Evolutionary conservation across 2,888 invertebrate species (phyloP), one percentile per base, ranked within the genome.

Genomic region (Philereme vetulata): DNA sequence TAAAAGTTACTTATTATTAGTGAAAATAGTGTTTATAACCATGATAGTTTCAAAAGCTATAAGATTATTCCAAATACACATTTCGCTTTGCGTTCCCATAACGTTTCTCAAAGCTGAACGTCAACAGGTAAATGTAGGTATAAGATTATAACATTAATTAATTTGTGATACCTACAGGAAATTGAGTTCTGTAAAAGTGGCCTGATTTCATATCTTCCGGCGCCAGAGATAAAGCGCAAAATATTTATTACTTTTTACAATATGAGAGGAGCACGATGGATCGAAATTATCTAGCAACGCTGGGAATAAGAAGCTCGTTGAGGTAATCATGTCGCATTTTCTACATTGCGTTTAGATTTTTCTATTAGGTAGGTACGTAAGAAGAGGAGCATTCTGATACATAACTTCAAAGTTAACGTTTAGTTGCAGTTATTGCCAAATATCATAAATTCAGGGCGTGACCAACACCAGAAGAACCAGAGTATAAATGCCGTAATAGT

Each of bases 401-500:
- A 53, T 7, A 40, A 6, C 36, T 42, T 49, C 48, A 51, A 56
- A 49, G 43, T 55, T 49, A 44, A 21, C 45, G 49, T 50, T 47
- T 8, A 21, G 56, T 33, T 33, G 36, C 45, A 59, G 48, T 49
- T 59, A 49, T 62, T 62, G 48, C 47, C 35, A 53, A 53, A 56
- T 35, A 57, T 55, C 48, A 51, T 45, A 42, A 45, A 62, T 58
- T 42, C 48, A 58, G 49, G 62, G 58, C 55, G 58, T 58, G 51
- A 49, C 58, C 48, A 48, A 51, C 51, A 51, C 54, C 57, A 47
- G 53, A 44, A 40, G 50, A 62, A 58, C 51, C 44, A 65, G 56
- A 64, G 45, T 60, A 60, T 64, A 60, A 65, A 66, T 66, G 59
- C 63, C 56, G 62, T 63, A 64, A 67, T 62, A 64, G 65, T 65